phyloP scores from a whole-genome alignment of 2,113 vertebrate genomes.

The Eulemur rufifrons region DNA sequence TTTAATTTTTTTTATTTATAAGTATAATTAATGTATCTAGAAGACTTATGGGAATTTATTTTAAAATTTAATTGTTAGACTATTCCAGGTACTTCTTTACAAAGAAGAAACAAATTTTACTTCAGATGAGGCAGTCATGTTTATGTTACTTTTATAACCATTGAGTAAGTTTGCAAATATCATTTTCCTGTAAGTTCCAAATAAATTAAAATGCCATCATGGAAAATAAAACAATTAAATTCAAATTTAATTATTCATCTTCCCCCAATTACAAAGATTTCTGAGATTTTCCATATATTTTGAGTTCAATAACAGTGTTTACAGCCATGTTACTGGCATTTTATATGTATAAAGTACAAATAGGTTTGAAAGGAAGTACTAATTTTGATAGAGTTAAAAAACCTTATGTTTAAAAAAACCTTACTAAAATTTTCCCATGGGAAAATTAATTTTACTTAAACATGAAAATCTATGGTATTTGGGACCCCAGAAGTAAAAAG shows the following conservation, averaged over 20 bases:
- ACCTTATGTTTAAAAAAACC: not conserved
- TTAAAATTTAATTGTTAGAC: not conserved
- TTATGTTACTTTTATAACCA: not conserved
- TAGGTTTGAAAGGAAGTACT: not conserved
- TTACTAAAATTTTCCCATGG: not conserved
- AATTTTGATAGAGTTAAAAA: not conserved
- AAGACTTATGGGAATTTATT: not conserved
- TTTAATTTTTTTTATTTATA: not conserved
- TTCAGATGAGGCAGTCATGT: not conserved
- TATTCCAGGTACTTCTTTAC: not conserved
- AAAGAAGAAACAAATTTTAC: slow-evolving; percentile 12
- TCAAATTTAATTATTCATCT: not conserved
- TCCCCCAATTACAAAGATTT: not conserved
- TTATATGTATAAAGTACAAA: not conserved
- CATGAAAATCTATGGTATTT: not conserved
- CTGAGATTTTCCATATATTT: not conserved
- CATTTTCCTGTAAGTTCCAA: not conserved
- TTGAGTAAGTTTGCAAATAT: not conserved
- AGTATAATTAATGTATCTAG: not conserved
- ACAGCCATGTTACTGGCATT: not conserved
- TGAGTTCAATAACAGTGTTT: not conserved
- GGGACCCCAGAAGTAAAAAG: not conserved
- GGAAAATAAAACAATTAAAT: slow-evolving; percentile 15
- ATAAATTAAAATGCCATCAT: not conserved
- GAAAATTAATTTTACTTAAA: slow-evolving; percentile 22